Evolutionary conservation across 1,140 invertebrate genomes (phyloP).

Genomic region (Saccostrea cuccullata): DNA sequence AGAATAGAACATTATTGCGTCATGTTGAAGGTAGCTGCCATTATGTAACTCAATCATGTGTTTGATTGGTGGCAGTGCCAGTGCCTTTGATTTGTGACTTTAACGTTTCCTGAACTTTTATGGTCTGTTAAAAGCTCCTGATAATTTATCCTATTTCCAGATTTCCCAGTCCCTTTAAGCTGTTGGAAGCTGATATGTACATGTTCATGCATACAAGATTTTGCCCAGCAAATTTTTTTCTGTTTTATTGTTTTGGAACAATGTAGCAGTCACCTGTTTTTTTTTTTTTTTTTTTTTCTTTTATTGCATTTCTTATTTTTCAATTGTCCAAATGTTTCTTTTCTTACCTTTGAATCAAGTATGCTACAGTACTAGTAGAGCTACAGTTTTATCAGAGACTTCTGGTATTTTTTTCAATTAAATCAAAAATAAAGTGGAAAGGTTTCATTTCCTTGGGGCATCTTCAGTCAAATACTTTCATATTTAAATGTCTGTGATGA

Average conservation of each 20-base stretch:
- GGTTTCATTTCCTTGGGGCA: not conserved
- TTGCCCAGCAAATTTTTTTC: not conserved
- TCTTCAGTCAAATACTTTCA: not conserved
- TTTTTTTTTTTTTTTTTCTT: not conserved
- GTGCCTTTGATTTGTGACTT: not conserved
- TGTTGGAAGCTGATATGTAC: not conserved
- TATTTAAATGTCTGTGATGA: not conserved
- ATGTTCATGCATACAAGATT: not conserved
- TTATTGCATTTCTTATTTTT: no score
- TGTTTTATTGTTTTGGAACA: not conserved
- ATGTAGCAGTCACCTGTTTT: not conserved
- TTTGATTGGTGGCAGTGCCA: not conserved
- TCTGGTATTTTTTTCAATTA: not conserved
- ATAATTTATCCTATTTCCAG: constrained; percentile 29
- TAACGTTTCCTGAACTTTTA: not conserved
- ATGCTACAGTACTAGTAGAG: no score
- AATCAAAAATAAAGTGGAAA: not conserved
- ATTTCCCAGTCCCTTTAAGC: not conserved
- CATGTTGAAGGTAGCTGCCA: not conserved
- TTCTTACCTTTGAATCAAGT: no score
- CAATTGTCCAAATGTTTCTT: no score
- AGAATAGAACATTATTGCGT: not conserved
- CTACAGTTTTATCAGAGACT: no score
- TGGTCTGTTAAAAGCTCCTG: not conserved
- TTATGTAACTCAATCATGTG: constrained; percentile 16